Conservation (phyloP, 92 coral and sea anemone genomes). For the Paramuricea clavata region DNA sequence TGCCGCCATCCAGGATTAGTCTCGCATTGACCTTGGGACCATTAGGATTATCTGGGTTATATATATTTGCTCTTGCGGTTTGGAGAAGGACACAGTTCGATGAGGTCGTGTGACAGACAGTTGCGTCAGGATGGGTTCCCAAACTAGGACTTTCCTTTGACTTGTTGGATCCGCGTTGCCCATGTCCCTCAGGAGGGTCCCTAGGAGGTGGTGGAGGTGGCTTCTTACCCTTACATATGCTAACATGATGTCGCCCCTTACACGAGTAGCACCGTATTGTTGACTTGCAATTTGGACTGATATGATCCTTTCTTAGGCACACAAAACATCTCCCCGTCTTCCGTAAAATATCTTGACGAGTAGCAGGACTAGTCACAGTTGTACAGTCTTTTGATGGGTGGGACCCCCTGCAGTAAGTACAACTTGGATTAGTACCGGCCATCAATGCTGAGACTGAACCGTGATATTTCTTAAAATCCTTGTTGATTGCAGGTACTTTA, state of each 20-base stretch:
- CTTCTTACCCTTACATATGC: slow-evolving; percentile 38
- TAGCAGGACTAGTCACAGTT: slow-evolving; percentile 36
- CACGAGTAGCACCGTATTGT: slow-evolving; percentile 36
- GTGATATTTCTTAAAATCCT: neutral
- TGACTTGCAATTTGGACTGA: slow-evolving; percentile 54
- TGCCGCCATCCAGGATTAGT: slow-evolving; percentile 26
- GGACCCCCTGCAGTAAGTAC: slow-evolving; percentile 50
- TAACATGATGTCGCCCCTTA: slow-evolving; percentile 50
- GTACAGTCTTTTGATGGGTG: slow-evolving; percentile 51
- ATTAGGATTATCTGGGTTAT: slow-evolving; percentile 41
- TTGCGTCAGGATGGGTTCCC: neutral
- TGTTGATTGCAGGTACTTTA: neutral
- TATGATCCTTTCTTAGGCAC: slow-evolving; percentile 49
- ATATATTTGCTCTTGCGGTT: slow-evolving; percentile 57
- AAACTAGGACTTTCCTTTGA: neutral
- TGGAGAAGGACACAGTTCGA: slow-evolving; percentile 53
- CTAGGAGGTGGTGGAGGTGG: no score
- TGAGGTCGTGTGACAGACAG: neutral
- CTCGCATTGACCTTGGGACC: slow-evolving; percentile 25
- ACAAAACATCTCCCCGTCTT: slow-evolving; percentile 66
- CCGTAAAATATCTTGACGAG: slow-evolving; percentile 42
- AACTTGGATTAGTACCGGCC: slow-evolving; percentile 21
- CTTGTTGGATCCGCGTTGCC: neutral
- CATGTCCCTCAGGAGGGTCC: neutral
- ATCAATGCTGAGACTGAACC: slow-evolving; percentile 14